Evolutionary conservation across 2,888 invertebrate genomes (phyloP).

Genomic region (Xanthia icteritia): DNA sequence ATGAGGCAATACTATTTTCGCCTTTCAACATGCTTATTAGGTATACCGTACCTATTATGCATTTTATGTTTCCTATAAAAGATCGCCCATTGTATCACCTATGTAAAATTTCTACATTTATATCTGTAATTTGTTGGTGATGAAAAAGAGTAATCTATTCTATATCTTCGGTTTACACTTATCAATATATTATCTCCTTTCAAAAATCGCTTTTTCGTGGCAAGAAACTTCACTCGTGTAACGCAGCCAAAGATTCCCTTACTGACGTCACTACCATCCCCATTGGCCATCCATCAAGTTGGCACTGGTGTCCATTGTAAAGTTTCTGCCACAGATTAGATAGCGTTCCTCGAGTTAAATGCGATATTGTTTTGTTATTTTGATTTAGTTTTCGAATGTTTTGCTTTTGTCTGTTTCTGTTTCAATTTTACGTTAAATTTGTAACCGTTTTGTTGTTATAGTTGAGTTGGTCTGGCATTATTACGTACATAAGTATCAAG

Average conservation of each 20-base stretch:
- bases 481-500: not conserved
- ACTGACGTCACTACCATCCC: constrained; percentile 71
- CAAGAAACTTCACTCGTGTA: constrained; percentile 15
- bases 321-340: constrained; percentile 70
- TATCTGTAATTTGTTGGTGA: too few relatives aligned
- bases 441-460: not conserved
- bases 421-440: constrained; percentile 1
- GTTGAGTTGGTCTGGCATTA: not conserved
- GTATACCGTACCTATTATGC: too few relatives aligned
- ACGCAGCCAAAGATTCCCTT: constrained; percentile 56
- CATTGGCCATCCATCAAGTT: constrained; percentile 75
- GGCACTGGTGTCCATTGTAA: constrained; percentile 70
- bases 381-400: constrained; percentile 45
- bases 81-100: too few relatives aligned
- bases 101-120: too few relatives aligned
- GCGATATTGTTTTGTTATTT: constrained; percentile 60
- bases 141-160: too few relatives aligned
- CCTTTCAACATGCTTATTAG: too few relatives aligned
- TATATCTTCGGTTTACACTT: too few relatives aligned
- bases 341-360: constrained; percentile 66
- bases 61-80: too few relatives aligned
- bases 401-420: constrained; percentile 14
- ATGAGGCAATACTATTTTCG: not conserved
- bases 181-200: not conserved
- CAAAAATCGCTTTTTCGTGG: not conserved